phyloP scores from a whole-genome alignment of 2,888 invertebrate species.

The Halictus quadricinctus region DNA sequence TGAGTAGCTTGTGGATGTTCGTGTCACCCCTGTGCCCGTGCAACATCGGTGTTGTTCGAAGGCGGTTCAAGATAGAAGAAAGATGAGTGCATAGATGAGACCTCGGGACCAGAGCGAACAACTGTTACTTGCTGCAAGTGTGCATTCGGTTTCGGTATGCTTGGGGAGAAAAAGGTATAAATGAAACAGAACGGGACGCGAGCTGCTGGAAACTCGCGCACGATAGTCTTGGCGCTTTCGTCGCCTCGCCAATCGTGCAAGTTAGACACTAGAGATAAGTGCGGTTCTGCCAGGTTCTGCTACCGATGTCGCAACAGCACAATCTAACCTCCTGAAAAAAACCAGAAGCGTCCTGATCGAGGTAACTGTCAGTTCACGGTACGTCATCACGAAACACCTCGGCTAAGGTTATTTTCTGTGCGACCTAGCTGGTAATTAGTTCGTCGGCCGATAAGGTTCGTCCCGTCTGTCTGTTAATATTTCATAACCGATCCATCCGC shows the following conservation, averaged over 20 bases:
- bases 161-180: slow-evolving; percentile 20
- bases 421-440: slow-evolving; percentile 21
- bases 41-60: neutral
- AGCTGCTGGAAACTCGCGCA: slow-evolving; percentile 39
- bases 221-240: slow-evolving; percentile 48
- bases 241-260: slow-evolving; percentile 49
- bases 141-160: slow-evolving; percentile 8
- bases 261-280: slow-evolving; percentile 56
- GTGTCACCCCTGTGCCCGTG: neutral
- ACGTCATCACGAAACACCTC: slow-evolving; percentile 47
- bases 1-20: slow-evolving; percentile 6
- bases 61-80: neutral
- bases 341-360: slow-evolving; percentile 56
- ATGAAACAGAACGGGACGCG: slow-evolving; percentile 19
- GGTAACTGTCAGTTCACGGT: slow-evolving; percentile 57
- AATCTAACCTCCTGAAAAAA: slow-evolving; percentile 54
- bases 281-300: slow-evolving; percentile 53
- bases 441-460: slow-evolving; percentile 43
- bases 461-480: slow-evolving; percentile 30
- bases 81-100: neutral
- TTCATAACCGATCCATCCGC: slow-evolving; percentile 27
- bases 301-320: slow-evolving; percentile 59
- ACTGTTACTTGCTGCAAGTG: neutral
- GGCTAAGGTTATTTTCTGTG: slow-evolving; percentile 51
- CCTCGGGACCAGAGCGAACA: neutral